Evolutionary conservation across 2,888 invertebrate genomes (phyloP).

Genomic region (Matsumyia berberina): DNA sequence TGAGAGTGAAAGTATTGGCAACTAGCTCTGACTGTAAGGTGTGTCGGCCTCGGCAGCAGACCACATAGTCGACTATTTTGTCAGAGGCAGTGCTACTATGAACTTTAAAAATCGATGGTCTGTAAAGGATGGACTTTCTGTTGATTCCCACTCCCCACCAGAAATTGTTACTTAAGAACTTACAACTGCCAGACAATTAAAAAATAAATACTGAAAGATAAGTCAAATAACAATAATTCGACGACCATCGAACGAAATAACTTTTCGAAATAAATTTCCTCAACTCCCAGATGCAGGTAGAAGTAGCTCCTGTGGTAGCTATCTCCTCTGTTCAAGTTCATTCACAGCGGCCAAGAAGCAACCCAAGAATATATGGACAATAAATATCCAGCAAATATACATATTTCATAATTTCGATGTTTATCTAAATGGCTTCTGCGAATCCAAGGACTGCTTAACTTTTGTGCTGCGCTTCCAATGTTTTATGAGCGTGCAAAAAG

Average conservation of each 20-base stretch:
- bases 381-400: constrained; percentile 65
- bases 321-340: not conserved
- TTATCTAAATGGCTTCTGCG: constrained; percentile 73
- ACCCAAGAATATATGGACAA: constrained; percentile 47
- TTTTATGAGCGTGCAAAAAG: constrained; percentile 69
- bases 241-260: constrained; percentile 8
- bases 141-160: not conserved
- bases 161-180: not conserved
- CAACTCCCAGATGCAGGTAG: not conserved
- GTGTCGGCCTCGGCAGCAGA: no score
- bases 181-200: constrained; percentile 2
- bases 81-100: no score
- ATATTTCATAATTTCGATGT: constrained; percentile 71
- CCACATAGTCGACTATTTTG: no score
- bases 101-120: no score
- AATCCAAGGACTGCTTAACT: constrained; percentile 55
- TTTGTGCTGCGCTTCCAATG: constrained; percentile 45
- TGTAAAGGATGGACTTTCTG: no score
- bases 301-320: not conserved
- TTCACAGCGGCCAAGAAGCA: constrained; percentile 12
- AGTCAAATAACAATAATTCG: constrained; percentile 17
- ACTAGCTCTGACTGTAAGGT: no score
- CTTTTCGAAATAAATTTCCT: constrained; percentile 30
- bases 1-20: no score
- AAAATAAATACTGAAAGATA: not conserved